phyloP scores from a whole-genome alignment of 1,140 invertebrate genomes.

The Antheraea mylitta region DNA sequence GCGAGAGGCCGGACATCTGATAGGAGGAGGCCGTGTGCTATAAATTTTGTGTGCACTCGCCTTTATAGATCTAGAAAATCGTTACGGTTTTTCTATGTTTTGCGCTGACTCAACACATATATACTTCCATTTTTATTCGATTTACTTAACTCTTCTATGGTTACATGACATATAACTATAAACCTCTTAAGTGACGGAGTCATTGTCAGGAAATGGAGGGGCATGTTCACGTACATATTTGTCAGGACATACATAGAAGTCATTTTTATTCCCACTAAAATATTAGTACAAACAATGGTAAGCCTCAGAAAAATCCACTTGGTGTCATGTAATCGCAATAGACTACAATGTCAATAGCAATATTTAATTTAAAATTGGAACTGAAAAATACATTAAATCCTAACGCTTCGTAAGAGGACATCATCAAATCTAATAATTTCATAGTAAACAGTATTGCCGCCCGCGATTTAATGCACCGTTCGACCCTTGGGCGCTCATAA shows the following conservation, averaged over 20 bases:
- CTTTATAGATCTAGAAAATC: slow-evolving; percentile 6
- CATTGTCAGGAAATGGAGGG: no score
- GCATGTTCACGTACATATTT: no score
- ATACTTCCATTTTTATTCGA: not conserved
- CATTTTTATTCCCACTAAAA: no score
- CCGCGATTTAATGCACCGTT: slow-evolving; percentile 57
- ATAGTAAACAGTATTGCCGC: slow-evolving; percentile 32
- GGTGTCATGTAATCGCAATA: not conserved
- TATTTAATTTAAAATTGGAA: not conserved
- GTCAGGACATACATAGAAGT: no score
- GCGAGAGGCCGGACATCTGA: slow-evolving; percentile 47
- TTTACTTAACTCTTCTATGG: not conserved
- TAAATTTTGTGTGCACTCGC: slow-evolving; percentile 11
- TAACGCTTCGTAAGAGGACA: slow-evolving; percentile 22
- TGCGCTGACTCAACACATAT: not conserved
- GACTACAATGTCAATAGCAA: not conserved
- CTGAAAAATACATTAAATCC: not conserved
- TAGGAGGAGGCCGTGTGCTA: slow-evolving; percentile 28
- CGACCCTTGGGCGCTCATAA: slow-evolving; percentile 53
- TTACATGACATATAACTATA: no score
- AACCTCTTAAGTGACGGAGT: no score
- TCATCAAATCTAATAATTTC: slow-evolving; percentile 40
- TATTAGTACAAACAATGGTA: no score
- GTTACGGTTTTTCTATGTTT: not conserved
- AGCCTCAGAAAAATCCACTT: no score